Conservation (phyloP, 2,113 vertebrate genomes). For the Jacana jacana region DNA sequence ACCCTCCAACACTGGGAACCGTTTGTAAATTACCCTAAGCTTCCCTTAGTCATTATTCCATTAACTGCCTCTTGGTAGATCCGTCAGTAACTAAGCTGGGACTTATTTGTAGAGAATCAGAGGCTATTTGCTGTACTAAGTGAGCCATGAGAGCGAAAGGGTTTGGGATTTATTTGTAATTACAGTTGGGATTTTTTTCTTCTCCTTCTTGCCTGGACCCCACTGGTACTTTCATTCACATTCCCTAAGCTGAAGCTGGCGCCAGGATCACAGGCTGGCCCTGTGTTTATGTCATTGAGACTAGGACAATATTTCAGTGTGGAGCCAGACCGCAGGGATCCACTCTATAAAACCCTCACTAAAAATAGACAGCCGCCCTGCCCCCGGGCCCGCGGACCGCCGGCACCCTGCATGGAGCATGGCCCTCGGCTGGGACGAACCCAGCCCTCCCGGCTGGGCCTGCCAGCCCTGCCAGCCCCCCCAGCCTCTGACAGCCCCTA, state of each 20-base stretch:
- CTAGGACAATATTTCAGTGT: constrained; percentile 88
- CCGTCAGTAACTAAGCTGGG: constrained; percentile 67
- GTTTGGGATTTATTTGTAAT: constrained; percentile 76
- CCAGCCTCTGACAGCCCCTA: constrained; percentile 6
- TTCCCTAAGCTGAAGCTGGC: constrained; percentile 81
- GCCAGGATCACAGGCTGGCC: constrained; percentile 82
- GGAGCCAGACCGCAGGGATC: constrained; percentile 84
- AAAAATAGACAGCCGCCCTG: constrained; percentile 81
- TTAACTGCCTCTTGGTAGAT: constrained; percentile 72
- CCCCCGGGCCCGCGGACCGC: constrained; percentile 72
- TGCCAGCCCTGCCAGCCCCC: neutral
- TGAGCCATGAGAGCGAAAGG: constrained; percentile 63
- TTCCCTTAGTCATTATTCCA: constrained; percentile 65
- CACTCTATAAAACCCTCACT: constrained; percentile 87
- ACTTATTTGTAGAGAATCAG: constrained; percentile 69
- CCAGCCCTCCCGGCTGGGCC: neutral
- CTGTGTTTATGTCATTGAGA: constrained; percentile 87
- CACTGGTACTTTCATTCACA: constrained; percentile 79
- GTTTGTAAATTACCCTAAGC: constrained; percentile 53
- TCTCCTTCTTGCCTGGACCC: constrained; percentile 68
- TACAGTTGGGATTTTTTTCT: constrained; percentile 69
- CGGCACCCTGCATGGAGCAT: constrained; percentile 34
- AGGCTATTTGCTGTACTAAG: constrained; percentile 70
- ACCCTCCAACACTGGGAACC: neutral
- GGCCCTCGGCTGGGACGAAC: neutral